Evolutionary conservation across 2,113 vertebrate genomes (phyloP), one percentile per base, ranked within the genome.

Genomic region (Cyprinodon variegatus): DNA sequence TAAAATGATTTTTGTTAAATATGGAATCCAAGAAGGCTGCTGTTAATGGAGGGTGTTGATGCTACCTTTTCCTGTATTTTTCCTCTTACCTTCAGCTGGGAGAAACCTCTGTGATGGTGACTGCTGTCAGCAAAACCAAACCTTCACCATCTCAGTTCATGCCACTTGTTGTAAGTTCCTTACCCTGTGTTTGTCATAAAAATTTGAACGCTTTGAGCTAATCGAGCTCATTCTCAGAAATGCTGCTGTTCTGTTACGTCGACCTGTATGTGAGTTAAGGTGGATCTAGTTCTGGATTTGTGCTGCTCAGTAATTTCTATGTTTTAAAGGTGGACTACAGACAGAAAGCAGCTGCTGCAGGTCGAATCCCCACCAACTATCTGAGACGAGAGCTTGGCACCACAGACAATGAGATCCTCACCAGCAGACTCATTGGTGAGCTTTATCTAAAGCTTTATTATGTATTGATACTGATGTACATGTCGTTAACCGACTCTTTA

Each of bases 301-400:
- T 67, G 8, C 15, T 0, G n/a, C 17, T 70, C 0, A 72, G 20
- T 72, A 5, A 63, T 38, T 68, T 3, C 50, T 1, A 4, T 76
- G 29, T 85, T 82, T 70, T 40, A 89, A 91, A 99, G 98, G 98
- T 99, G 82, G 98, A 99, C 86, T 99, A 99, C 87, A 95, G 96
- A 65, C 98, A 99, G 90, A 99, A 99, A 90, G 96, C 96, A 78
- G 98, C 98, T 36, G 98, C 98, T 77, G 97, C 98, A 20, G 98
- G 98, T 83, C 96, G 98, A 85, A 99, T 99, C 88, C 98, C 98
- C 63, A 99, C 97, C n/a, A 99, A 99, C 91, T 94, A 99, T 76
- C 88, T 99, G 53, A 94, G 98, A 80, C 94, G 97, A 89, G 98
- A 99, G 82, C 89, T 97, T 38, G 96, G 97, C 65, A 94, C 93